Evolutionary conservation across 2,797 vertebrate genomes (phyloP).

Genomic region (Darevskia nairensis): DNA sequence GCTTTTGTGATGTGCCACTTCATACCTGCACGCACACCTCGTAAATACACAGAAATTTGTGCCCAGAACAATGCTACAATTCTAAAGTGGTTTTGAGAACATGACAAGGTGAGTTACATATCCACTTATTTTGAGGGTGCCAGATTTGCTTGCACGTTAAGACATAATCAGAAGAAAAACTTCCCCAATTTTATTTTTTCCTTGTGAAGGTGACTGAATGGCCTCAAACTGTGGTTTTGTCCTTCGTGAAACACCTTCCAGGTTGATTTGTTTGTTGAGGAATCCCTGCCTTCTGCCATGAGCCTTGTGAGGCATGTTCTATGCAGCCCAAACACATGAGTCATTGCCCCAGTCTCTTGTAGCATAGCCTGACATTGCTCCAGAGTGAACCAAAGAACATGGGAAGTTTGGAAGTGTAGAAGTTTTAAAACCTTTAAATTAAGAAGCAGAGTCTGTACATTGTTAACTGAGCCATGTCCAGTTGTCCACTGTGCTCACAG

Average conservation of each 20-base stretch:
- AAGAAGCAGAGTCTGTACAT: not conserved
- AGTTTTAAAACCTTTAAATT: not conserved
- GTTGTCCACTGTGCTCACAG: not conserved
- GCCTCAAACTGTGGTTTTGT: not conserved
- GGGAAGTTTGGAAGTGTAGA: not conserved
- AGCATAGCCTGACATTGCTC: not conserved
- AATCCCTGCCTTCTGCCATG: not conserved
- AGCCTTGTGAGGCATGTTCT: not conserved
- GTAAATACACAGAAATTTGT: slow-evolving; percentile 1
- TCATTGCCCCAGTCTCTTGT: not conserved
- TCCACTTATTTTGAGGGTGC: not conserved
- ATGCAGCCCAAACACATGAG: no score
- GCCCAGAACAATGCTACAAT: slow-evolving; percentile 11
- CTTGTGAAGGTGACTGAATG: not conserved
- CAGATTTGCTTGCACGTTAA: not conserved
- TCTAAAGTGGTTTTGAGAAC: slow-evolving; percentile 7
- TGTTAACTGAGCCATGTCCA: no score
- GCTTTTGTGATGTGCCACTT: slow-evolving; percentile 16
- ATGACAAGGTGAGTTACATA: not conserved
- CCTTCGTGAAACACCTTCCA: not conserved
- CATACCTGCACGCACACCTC: not conserved
- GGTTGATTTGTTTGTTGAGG: not conserved
- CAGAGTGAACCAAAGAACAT: not conserved
- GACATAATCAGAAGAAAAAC: not conserved
- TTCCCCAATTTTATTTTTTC: not conserved